Base-by-base conservation (phyloP, 2,113 vertebrate species). In the Epinephelus moara region DNA sequence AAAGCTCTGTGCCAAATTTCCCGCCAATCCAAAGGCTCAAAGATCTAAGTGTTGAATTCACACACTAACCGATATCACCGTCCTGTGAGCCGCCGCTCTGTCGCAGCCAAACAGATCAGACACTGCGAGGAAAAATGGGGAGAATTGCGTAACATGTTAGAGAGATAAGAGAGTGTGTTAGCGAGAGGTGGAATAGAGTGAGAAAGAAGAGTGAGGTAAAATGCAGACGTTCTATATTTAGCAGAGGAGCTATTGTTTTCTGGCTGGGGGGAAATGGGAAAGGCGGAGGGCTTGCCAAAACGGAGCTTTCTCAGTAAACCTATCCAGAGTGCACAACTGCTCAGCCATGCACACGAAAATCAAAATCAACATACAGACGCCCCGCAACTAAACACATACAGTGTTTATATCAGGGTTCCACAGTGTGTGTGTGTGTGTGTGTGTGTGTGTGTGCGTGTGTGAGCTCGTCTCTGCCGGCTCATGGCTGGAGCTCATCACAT, bases 151-250 rank as follows among this genome's bases (percentile, higher is more conserved):
- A 19, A 70, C 62, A 66, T 69, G 40, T 76, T 52, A 30, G 70
- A 75, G 42, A 78, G 76, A 79, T 50, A 81, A 62, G 33, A 64
- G 53, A 63, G 64, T 61, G 25, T 45, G 50, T 62, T 64, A 42
- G 59, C 70, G 33, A 40, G 79, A 70, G 77, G 63, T 47, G 75
- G 75, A 59, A 84, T 33, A 37, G 56, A 80, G 84, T 37, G 66
- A 85, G 78, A 60, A 57, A 75, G 78, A 85, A 70, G 83, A 73
- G 70, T 53, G 85, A 89, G 88, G 74, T 85, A 88, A 87, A 89
- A 87, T 27, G 74, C 82, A 86, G 85, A 88, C 68, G 0, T 8
- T 78, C 91, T 93, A 93, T 89, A 91, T 93, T 94, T 93, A 93
- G 90, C 78, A 45, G 76, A 71, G 75, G 75, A 79, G 91, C 87